These are phyloP conservation scores for Dynastes hyllus DNA, from an alignment of 2,888 invertebrate genomes.

Conservation along the genomic window DNA sequence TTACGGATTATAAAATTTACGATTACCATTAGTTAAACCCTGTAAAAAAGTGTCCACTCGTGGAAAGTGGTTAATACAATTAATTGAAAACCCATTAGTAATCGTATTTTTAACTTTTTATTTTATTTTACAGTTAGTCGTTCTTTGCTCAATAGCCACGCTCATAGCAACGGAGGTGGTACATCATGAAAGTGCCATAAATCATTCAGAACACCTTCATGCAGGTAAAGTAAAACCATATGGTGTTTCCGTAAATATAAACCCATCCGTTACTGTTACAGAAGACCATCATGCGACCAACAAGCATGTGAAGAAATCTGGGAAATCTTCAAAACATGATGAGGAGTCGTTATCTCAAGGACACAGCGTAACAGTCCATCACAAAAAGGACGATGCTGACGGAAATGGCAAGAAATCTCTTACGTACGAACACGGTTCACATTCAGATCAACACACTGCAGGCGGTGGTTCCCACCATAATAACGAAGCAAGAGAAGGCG, in stretches of 20 bases:
- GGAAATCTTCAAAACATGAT: conserved; percentile 64
- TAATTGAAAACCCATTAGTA: neutral
- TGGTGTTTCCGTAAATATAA: neutral
- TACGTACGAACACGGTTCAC: conserved; percentile 62
- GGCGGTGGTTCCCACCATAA: conserved; percentile 64
- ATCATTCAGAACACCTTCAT: conserved; percentile 19
- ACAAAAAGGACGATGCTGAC: conserved; percentile 64
- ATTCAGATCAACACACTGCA: conserved; percentile 62
- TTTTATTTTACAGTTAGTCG: conserved; percentile 16
- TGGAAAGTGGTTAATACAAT: no score
- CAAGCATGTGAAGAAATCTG: conserved; percentile 60
- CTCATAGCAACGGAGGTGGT: conserved; percentile 27
- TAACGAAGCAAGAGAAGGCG: conserved; percentile 63
- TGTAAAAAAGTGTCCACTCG: no score
- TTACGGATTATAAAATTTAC: no score
- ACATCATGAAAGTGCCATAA: conserved; percentile 10
- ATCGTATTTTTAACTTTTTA: neutral
- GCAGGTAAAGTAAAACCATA: neutral
- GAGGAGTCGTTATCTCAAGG: conserved; percentile 65
- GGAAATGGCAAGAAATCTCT: conserved; percentile 66
- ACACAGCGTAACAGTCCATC: conserved; percentile 61
- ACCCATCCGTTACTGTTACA: conserved; percentile 37
- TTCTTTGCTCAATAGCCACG: conserved; percentile 15
- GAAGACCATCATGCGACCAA: conserved; percentile 56
- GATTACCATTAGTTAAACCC: no score